Evolutionary conservation across 53 echinoderm and acorn worm species (phyloP), one percentile per base, ranked within the genome.

Genomic region (Apostichopus leukothele): DNA sequence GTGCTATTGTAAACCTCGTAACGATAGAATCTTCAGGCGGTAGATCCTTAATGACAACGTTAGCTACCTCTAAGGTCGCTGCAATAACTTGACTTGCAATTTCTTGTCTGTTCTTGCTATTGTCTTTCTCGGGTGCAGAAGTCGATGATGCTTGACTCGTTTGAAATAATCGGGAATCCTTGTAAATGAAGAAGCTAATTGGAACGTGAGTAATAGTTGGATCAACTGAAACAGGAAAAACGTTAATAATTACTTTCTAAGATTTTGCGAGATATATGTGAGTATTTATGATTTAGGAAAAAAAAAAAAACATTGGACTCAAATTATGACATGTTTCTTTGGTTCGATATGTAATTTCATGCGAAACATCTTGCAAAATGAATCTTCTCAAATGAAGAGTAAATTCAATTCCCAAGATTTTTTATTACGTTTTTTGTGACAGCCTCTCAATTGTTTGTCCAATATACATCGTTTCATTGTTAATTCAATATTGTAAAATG

Each of bases 51-150:
- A 79, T 3, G 9, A 52, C 13, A n/a, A 52, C 52, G 7, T 52
- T 52, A 53, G 16, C 52, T 4, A 79, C 54, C 10, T 79, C 79
- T 39, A 79, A 79, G 12, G 7, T 79, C 9, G 79, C 79, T 20
- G 79, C 79, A 53, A 79, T 79, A 19, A 79, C 79, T 52, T 79
- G 79, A 52, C 79, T 79, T 6, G 79, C 79, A 9, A 79, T 79
- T 52, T 51, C 79, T 53, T 52, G 52, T 9, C 79, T 52, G 9
- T 53, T 10, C 20, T 51, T 20, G 54, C 52, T 53, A 0, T 1
- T 52, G 19, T 79, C 11, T 23, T 7, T 4, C 0, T 5, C 18
- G 13, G 13, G 16, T 51, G 77, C 11, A 50, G 7, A 26, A 51
- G 50, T 59, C 8, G 5, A 55, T 1, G n/a, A 23, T 11, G 54